Base-by-base conservation (phyloP, 92 coral and sea anemone species). In the Parazoanthus atlanticus region DNA sequence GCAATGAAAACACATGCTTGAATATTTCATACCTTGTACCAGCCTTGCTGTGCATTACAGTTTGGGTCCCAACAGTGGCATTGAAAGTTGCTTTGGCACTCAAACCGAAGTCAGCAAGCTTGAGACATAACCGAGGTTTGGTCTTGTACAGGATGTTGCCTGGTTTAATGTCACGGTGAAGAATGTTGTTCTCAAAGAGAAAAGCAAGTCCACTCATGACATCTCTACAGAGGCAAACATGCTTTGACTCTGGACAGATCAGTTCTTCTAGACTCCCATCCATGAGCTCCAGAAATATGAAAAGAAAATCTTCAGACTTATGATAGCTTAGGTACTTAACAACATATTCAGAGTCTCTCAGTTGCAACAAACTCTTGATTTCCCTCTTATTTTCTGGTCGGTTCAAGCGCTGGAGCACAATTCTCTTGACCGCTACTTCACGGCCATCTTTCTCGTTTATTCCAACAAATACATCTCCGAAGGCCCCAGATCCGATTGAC, bases 101-200 rank as follows among this genome's bases (percentile, higher is more conserved):
- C 58, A 52, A 52, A 52, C 58, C 58, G 3, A 69, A 69, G 74
- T 69, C 74, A 3, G 74, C 74, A 33, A 69, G 33, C 74, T 69
- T 69, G 13, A 69, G 32, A 69, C 74, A 69, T 29, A 69, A 11
- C 74, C 29, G 16, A 10, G 74, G 74, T 12, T 52, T 12, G 58
- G 19, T 52, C 58, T 52, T 52, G 58, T 52, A 52, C 58, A 52
- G 58, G 58, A 52, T 52, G 58, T 52, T 52, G 19, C 58, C 58
- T 12, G 74, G 74, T 69, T n/a, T 69, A 19, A 69, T 69, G 74
- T 69, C 74, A 69, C 73, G 73, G 73, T 67, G 73, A 67, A 67
- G 73, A 25, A 67, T 28, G 12, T 67, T 67, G 73, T 67, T 67
- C 73, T 67, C 31, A 67, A 5, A 28, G 73, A 67, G 73, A 25